Conservation (phyloP, 2,888 invertebrate genomes). For the Amphipyra berbera region DNA sequence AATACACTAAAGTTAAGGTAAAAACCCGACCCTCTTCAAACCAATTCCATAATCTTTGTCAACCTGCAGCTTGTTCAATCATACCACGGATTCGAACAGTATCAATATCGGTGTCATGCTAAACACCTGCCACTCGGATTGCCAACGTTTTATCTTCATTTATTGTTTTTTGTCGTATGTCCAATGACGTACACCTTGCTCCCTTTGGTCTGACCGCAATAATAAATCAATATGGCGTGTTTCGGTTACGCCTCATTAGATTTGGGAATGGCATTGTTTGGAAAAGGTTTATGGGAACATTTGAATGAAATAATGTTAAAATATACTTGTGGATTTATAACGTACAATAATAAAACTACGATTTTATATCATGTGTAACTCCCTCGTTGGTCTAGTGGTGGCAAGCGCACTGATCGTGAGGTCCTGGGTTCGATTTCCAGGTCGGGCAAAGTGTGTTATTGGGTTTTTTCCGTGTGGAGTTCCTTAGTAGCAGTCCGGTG, state of each 20-base stretch:
- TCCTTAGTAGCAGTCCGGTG: no score
- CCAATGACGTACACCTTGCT: constrained; percentile 73
- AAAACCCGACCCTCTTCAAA: not conserved
- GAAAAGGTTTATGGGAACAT: constrained; percentile 9
- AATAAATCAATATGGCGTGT: constrained; percentile 65
- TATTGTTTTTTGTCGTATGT: constrained; percentile 67
- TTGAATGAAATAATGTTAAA: constrained; percentile 24
- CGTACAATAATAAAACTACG: no score
- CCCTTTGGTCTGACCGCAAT: constrained; percentile 61
- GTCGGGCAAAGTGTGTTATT: no score
- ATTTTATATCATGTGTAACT: no score
- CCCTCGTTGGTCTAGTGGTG: no score
- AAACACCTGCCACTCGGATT: constrained; percentile 76
- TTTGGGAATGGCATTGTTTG: constrained; percentile 42
- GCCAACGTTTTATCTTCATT: constrained; percentile 79
- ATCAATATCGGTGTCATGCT: constrained; percentile 67
- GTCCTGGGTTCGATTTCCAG: no score
- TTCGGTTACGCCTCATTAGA: constrained; percentile 66
- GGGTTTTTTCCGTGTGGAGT: no score
- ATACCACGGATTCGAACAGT: constrained; percentile 57
- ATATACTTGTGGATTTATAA: constrained; percentile 17
- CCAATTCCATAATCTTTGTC: constrained; percentile 42
- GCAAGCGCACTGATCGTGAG: no score
- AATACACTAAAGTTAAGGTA: constrained; percentile 6
- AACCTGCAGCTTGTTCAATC: constrained; percentile 42